Conservation (phyloP, 2,888 invertebrate genomes). For the Cantharis rustica region DNA sequence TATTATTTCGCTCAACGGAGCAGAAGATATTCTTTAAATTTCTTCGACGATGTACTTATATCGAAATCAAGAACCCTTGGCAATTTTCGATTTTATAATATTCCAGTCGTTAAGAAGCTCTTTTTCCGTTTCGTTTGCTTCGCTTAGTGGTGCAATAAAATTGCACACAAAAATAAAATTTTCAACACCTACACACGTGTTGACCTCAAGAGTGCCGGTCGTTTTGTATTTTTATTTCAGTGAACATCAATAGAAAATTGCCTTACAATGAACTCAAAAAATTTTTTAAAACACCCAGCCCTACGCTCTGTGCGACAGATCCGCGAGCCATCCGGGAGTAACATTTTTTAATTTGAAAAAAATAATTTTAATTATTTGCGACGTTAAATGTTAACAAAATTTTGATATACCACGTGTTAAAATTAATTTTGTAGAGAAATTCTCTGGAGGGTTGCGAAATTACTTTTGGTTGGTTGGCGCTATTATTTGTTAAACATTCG, state of each 20-base stretch:
- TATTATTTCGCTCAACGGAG: too few species aligned
- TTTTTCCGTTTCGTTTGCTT: constrained; percentile 11
- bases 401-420: constrained; percentile 4
- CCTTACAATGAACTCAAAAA: constrained; percentile 15
- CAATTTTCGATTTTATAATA: background rate
- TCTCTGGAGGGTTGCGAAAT: constrained; percentile 35
- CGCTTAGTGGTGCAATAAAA: constrained; percentile 12
- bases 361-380: background rate
- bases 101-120: background rate
- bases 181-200: constrained; percentile 24
- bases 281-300: background rate
- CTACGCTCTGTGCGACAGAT: too few species aligned
- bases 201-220: constrained; percentile 6
- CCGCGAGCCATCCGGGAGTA: too few species aligned
- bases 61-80: constrained; percentile 6
- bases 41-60: background rate
- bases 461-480: constrained; percentile 51
- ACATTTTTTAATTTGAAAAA: too few species aligned
- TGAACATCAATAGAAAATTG: constrained; percentile 16
- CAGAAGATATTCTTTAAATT: background rate
- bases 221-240: constrained; percentile 8
- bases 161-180: constrained; percentile 14
- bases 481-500: constrained; percentile 53
- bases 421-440: constrained; percentile 15
- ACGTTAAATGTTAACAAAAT: background rate